Conservation (phyloP, 2,888 invertebrate species). For the Hipparchia semele region DNA sequence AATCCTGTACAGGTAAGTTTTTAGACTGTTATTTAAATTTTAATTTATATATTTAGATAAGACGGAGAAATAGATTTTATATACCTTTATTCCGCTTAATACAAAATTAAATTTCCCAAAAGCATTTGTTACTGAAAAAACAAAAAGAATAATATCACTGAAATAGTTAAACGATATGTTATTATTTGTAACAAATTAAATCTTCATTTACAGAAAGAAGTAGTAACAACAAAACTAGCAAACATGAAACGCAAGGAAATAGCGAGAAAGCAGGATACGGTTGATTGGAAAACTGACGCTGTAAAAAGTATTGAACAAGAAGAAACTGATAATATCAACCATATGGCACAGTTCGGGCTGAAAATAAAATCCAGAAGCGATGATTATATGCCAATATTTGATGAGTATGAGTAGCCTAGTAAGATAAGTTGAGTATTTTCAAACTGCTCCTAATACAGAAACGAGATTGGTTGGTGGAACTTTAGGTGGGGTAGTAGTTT, state of each 20-base stretch:
- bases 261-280: constrained; percentile 55
- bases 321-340: constrained; percentile 57
- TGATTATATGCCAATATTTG: constrained; percentile 67
- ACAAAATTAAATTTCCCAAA: not conserved
- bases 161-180: not conserved
- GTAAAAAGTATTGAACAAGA: constrained; percentile 57
- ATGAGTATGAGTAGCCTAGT: constrained; percentile 63
- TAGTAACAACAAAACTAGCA: constrained; percentile 58
- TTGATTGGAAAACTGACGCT: constrained; percentile 58
- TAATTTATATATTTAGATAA: not conserved
- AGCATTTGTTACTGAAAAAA: too few species aligned
- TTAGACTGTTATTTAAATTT: not conserved
- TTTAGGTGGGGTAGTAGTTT: too few species aligned
- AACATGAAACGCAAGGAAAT: constrained; percentile 56
- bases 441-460: not conserved
- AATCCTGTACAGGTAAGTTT: constrained; percentile 59
- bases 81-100: not conserved
- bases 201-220: constrained; percentile 64
- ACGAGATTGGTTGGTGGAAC: too few species aligned
- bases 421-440: not conserved
- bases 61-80: too few species aligned
- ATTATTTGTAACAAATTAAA: not conserved
- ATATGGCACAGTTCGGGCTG: constrained; percentile 66
- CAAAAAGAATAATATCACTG: not conserved
- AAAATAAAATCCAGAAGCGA: constrained; percentile 69